Evolutionary conservation across 2,888 invertebrate genomes (phyloP).

Genomic region (Tridacna crocea): DNA sequence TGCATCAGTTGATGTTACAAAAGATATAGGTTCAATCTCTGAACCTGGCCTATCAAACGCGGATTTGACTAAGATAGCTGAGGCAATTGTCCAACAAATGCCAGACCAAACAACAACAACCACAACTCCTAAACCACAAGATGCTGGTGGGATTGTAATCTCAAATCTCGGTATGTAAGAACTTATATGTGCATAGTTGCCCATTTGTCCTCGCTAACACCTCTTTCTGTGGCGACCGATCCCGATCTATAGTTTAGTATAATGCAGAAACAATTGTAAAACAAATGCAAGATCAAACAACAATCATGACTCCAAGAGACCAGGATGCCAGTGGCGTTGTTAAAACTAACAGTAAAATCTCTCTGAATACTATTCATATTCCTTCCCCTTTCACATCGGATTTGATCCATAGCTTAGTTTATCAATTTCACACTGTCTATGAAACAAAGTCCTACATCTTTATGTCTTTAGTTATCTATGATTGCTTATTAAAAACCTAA

Average conservation of each 20-base stretch:
- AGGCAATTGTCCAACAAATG: not conserved
- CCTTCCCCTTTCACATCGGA: not conserved
- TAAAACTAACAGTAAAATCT: not conserved
- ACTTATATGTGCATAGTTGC: no score
- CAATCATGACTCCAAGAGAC: not conserved
- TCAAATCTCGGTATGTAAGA: constrained; percentile 40
- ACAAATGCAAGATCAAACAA: not conserved
- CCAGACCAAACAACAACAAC: not conserved
- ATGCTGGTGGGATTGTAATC: constrained; percentile 41
- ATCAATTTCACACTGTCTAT: no score
- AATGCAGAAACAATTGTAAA: not conserved
- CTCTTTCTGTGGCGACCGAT: no score
- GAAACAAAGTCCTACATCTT: no score
- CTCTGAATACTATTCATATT: not conserved
- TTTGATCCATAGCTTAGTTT: no score
- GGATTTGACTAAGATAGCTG: not conserved
- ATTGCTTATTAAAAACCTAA: no score
- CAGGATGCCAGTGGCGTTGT: not conserved
- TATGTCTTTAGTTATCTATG: no score
- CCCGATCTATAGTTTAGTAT: no score
- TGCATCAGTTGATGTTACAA: no score
- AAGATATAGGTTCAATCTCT: not conserved
- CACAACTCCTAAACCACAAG: not conserved
- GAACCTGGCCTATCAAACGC: not conserved
- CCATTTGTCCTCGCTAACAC: no score